Evolutionary conservation across 1,140 invertebrate species (phyloP).

Genomic region (Phocides pigmalion): DNA sequence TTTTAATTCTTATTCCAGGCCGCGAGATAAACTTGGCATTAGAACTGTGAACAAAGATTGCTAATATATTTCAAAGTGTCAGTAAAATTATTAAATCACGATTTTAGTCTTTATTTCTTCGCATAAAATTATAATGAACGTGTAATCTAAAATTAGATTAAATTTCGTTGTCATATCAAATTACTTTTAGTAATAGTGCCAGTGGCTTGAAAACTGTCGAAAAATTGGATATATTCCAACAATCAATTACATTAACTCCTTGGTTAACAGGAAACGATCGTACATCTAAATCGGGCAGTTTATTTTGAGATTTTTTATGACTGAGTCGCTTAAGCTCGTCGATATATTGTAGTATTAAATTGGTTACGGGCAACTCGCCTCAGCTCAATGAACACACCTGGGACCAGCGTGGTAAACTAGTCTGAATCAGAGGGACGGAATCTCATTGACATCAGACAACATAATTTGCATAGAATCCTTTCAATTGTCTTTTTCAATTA

Average conservation of each 20-base stretch:
- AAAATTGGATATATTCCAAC: slow-evolving; percentile 70
- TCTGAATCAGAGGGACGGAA: not conserved
- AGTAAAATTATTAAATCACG: not conserved
- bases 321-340: not conserved
- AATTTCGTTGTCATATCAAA: slow-evolving; percentile 68
- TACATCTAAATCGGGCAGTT: not conserved
- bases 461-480: too few species aligned
- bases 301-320: not conserved
- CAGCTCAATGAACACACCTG: not conserved
- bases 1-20: too few species aligned
- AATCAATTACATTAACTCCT: slow-evolving; percentile 60
- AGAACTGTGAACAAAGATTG: not conserved
- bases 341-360: not conserved
- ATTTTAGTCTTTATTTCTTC: not conserved
- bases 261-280: not conserved
- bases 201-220: slow-evolving; percentile 61
- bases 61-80: not conserved
- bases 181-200: slow-evolving; percentile 64
- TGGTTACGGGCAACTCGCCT: not conserved
- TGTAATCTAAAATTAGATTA: slow-evolving; percentile 62
- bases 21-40: not conserved
- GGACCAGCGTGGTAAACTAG: not conserved
- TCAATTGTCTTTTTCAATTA: too few species aligned
- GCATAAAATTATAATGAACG: not conserved
- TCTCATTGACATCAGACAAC: not conserved